Evolutionary conservation across 2,113 vertebrate genomes (phyloP).

Genomic region (Dicaeum eximium): DNA sequence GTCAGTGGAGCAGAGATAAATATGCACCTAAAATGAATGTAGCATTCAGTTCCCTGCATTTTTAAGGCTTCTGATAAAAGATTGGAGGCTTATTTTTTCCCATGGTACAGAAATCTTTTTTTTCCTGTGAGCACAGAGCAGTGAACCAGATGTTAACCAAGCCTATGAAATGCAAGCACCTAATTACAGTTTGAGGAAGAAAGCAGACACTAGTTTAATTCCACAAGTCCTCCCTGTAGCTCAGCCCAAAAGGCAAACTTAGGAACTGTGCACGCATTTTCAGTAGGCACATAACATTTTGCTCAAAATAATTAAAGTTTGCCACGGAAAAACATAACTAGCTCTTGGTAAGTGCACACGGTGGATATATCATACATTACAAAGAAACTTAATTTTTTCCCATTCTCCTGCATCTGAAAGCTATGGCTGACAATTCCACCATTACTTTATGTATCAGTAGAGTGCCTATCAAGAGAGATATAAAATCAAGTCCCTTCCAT

Average conservation of each 20-base stretch:
- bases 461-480: neutral
- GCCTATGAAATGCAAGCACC: neutral
- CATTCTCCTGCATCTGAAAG: neutral
- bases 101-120: neutral
- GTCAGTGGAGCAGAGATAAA: slow-evolving; percentile 20
- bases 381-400: neutral
- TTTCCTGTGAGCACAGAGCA: neutral
- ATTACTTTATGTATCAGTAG: neutral
- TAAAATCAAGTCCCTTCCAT: neutral
- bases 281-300: neutral
- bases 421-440: neutral
- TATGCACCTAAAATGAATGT: neutral
- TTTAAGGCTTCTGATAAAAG: neutral
- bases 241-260: neutral
- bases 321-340: neutral
- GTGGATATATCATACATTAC: neutral
- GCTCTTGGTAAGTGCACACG: neutral
- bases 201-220: neutral
- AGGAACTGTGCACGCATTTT: neutral
- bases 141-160: slow-evolving; percentile 15
- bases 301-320: slow-evolving; percentile 4
- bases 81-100: neutral
- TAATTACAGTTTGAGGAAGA: neutral
- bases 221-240: neutral
- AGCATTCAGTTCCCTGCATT: neutral